phyloP scores from a whole-genome alignment of 1,140 invertebrate genomes.

The Leptinotarsa undecemlineata region DNA sequence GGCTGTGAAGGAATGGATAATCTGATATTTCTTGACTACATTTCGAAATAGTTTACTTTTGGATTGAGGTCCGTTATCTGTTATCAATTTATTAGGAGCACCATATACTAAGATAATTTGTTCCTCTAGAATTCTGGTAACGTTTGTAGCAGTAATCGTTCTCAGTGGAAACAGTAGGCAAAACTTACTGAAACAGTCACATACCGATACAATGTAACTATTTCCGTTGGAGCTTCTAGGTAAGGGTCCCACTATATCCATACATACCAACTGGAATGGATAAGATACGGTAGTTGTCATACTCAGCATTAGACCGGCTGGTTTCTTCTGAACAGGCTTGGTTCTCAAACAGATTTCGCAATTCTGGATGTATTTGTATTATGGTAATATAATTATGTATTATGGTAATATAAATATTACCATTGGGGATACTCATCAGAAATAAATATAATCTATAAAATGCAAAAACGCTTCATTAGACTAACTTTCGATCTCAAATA shows the following conservation, averaged over 20 bases:
- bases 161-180: background rate
- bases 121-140: background rate
- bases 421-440: no score
- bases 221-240: background rate
- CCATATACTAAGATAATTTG: background rate
- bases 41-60: background rate
- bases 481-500: no score
- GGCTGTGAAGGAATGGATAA: background rate
- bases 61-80: background rate
- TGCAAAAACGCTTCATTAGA: no score
- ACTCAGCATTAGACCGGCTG: conserved; percentile 39
- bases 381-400: no score
- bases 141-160: background rate
- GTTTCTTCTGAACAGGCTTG: conserved; percentile 38
- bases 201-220: background rate
- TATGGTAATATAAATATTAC: no score
- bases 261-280: background rate
- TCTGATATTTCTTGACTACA: background rate
- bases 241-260: background rate
- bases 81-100: background rate
- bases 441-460: no score
- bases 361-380: conserved; percentile 32
- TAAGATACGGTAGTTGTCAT: background rate
- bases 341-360: conserved; percentile 39
- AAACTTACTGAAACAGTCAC: background rate